Base-by-base conservation (phyloP, 1,140 invertebrate species). In the Propsilocerus akamusi region DNA sequence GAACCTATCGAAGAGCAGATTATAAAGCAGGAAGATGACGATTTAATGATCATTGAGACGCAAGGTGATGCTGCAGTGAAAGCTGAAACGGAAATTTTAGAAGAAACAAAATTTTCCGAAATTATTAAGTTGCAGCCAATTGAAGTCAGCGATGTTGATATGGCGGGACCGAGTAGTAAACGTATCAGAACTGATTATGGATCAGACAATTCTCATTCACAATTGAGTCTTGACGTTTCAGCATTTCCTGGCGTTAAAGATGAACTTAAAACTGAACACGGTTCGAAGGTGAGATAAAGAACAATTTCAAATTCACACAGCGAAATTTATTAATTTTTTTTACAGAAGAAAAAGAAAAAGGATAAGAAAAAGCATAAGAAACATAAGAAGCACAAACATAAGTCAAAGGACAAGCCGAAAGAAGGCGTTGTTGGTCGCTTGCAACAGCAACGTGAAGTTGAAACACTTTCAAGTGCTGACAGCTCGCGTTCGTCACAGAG, bases 341-440 rank as follows among this genome's bases (percentile, higher is more conserved):
- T 66, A 74, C 53, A 86, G 57, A 85, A 87, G 57, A 79, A 87
- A 49, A 86, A 86, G 58, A 82, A 86, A 64, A 85, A 84, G 58
- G 78, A 84, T 55, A 83, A 83, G 59, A 79, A 85, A 56, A 80
- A 53, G 28, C 56, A 56, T 26, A 67, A 64, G 34, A 64, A 68
- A 24, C 65, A 64, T 46, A 59, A 60, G 17, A 65, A 67, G 4
- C 58, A 63, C 26, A 72, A 73, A 49, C 66, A 63, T 28, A 70
- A 72, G 53, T 65, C 66, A 12, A 67, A 71, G 53, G 68, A 72
- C 37, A 63, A 68, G 24, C 64, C 64, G 49, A 57, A 63, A 5
- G 59, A 63, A 51, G 58, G 60, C 4, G 58, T 60, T 24, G n/a
- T n/a, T n/a, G n/a, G n/a, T n/a, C n/a, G n/a, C n/a, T n/a, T n/a